phyloP scores from a whole-genome alignment of 2,113 vertebrate species.

The Myotis lucifugus region DNA sequence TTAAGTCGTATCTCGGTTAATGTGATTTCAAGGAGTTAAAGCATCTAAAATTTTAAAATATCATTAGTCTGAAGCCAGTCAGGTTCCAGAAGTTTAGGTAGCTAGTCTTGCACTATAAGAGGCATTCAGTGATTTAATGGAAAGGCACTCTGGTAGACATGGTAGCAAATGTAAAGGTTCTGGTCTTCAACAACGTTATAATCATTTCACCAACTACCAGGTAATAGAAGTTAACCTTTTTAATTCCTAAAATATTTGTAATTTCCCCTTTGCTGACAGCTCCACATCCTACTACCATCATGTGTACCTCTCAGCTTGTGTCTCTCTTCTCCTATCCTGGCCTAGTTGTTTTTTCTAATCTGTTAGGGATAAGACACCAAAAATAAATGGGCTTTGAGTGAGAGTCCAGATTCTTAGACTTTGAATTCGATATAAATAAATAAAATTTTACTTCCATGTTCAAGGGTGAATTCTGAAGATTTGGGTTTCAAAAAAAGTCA shows the following conservation, averaged over 20 bases:
- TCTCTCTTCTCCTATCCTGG: background rate
- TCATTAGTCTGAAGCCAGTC: background rate
- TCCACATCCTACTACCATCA: background rate
- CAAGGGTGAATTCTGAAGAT: background rate
- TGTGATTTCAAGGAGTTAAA: background rate
- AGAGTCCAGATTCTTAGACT: constrained; percentile 10
- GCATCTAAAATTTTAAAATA: background rate
- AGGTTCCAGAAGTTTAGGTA: background rate
- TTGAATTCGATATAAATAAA: background rate
- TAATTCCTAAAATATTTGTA: background rate
- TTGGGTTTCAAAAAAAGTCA: background rate
- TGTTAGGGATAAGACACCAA: constrained; percentile 7
- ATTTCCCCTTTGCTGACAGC: background rate
- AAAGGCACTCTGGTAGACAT: background rate
- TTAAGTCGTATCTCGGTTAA: background rate
- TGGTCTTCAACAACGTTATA: background rate
- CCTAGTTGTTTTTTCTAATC: constrained; percentile 13
- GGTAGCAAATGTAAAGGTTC: constrained; percentile 24
- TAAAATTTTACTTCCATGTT: background rate
- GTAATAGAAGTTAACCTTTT: background rate
- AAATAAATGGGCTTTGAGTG: constrained; percentile 14
- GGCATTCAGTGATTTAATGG: background rate
- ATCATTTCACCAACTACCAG: background rate
- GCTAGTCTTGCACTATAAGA: background rate
- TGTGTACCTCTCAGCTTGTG: background rate